phyloP scores from a whole-genome alignment of 2,888 invertebrate species.

The Pollenia angustigena region DNA sequence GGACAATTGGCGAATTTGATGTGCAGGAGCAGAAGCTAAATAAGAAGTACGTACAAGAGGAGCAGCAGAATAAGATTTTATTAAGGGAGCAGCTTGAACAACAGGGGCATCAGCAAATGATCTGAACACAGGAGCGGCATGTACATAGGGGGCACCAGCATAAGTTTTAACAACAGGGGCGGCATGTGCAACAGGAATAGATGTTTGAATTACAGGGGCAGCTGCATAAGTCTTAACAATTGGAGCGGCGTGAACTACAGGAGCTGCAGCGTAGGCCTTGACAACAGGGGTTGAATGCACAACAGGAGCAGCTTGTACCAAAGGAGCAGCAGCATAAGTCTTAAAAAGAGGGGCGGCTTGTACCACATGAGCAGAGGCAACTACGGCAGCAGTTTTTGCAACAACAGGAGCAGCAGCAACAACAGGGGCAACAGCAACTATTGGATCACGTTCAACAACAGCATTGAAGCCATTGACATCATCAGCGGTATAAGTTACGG shows the following conservation, averaged over 20 bases:
- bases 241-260: slow-evolving; percentile 74
- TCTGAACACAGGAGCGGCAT: slow-evolving; percentile 67
- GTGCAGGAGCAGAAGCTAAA: slow-evolving; percentile 36
- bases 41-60: slow-evolving; percentile 34
- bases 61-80: slow-evolving; percentile 27
- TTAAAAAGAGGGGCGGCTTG: slow-evolving; percentile 40
- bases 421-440: slow-evolving; percentile 76
- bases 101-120: slow-evolving; percentile 50
- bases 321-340: slow-evolving; percentile 28
- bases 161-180: slow-evolving; percentile 26
- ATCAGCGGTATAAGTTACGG: slow-evolving; percentile 86
- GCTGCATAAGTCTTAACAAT: slow-evolving; percentile 25
- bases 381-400: slow-evolving; percentile 21
- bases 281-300: slow-evolving; percentile 12
- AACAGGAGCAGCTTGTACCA: slow-evolving; percentile 25
- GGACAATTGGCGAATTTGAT: slow-evolving; percentile 48
- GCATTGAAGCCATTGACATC: slow-evolving; percentile 86
- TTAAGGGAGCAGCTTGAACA: slow-evolving; percentile 21
- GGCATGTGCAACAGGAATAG: slow-evolving; percentile 30
- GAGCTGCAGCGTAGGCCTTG: slow-evolving; percentile 65
- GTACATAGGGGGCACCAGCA: slow-evolving; percentile 21
- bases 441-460: slow-evolving; percentile 85
- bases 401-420: slow-evolving; percentile 73
- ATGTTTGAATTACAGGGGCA: slow-evolving; percentile 3
- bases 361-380: slow-evolving; percentile 15